Conservation (phyloP, 2,797 vertebrate species). For the Acanthurus leucopareius region DNA sequence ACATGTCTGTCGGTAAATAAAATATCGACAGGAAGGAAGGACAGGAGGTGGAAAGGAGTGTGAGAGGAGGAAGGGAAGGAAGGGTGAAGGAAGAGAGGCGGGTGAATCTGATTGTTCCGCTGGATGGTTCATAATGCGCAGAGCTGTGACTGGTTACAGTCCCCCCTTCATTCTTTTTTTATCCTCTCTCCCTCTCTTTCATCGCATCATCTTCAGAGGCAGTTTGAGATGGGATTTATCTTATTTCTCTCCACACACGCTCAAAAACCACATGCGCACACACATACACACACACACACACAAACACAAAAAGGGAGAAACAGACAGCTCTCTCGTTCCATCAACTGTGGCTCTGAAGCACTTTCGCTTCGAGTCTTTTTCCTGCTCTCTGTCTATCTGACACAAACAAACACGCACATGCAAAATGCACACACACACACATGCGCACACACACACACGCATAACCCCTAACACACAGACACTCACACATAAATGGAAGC, state of each 20-base stretch:
- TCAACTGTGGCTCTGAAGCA: constrained; percentile 64
- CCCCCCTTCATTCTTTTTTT: constrained; percentile 72
- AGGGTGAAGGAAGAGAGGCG: constrained; percentile 50
- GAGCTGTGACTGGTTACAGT: constrained; percentile 74
- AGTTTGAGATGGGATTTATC: constrained; percentile 83
- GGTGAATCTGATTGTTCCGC: constrained; percentile 81
- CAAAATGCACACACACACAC: constrained; percentile 25
- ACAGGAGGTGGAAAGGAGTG: constrained; percentile 43
- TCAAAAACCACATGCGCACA: constrained; percentile 8
- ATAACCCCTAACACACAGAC: background rate
- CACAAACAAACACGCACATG: constrained; percentile 58
- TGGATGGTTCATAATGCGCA: constrained; percentile 77
- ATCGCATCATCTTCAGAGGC: constrained; percentile 82
- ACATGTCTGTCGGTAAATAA: constrained; percentile 43
- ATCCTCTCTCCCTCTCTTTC: constrained; percentile 77
- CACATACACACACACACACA: constrained; percentile 7
- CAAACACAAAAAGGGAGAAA: constrained; percentile 31
- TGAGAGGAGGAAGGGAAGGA: constrained; percentile 12
- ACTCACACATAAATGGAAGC: constrained; percentile 46
- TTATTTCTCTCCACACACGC: constrained; percentile 47
- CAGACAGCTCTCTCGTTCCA: constrained; percentile 60
- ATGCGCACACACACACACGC: constrained; percentile 13
- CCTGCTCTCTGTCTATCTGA: constrained; percentile 68
- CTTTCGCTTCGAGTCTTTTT: constrained; percentile 68
- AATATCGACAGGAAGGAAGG: constrained; percentile 47